Evolutionary conservation across 2,797 vertebrate species (phyloP), one percentile per base, ranked within the genome.

Genomic region (Acanthornis magna): DNA sequence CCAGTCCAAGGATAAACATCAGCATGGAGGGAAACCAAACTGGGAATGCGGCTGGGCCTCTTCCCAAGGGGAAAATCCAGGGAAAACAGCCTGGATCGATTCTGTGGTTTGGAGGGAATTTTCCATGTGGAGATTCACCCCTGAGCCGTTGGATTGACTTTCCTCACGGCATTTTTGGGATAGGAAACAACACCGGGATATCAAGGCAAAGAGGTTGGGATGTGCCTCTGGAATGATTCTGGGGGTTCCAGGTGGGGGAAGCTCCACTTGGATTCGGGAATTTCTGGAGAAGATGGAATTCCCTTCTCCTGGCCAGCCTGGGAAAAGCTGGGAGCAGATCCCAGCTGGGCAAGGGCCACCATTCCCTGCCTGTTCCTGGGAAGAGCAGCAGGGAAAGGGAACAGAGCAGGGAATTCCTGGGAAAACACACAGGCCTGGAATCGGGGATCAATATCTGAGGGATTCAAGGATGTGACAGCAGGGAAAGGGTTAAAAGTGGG

Each of bases 351-450:
- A 38, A 38, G 38, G 38, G 38, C 38, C 38, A 38, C 38, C 38
- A 38, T 38, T 38, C 38, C 38, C 38, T 38, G 38, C 38, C 38
- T 38, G 38, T 11, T 38, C 38, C 38, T 38, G 38, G 38, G 38
- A 38, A 38, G 38, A 38, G 11, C 38, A 38, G 38, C 38, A 38
- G 38, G 38, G 38, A 30, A 29, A 51, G 8, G 47, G 25, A 21
- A 11, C 9, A 5, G 26, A 55, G 13, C 19, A 11, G 58, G 38
- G 74, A 63, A 63, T 53, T 85, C 32, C 62, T 36, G 58, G 36
- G 21, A 43, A 13, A 19, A 1, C 2, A 9, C 2, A 13, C 0
- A 2, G 1, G 1, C 36, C 61, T 77, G 66, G 79, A 63, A 51
- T 5, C 11, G 40, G 6, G 30, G 20, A 15, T 16, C 21, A 18